Percentiles rank a stretch among this genome's conserved stretches.
Evolutionary conservation across 2,888 invertebrate species (phyloP).

Genomic region (Drosophila infuscata): DNA sequence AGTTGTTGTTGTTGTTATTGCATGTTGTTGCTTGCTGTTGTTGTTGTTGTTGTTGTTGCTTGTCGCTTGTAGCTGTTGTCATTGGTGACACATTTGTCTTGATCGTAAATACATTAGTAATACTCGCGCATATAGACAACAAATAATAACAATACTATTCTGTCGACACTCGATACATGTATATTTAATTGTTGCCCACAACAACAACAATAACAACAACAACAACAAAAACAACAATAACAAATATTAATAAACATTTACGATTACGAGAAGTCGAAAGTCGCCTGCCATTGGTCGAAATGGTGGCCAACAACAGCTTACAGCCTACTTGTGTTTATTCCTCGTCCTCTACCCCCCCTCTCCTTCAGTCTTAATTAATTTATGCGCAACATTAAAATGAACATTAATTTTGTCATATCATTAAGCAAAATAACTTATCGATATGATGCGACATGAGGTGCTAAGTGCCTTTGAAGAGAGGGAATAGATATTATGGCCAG

Average conservation of each 20-base stretch:
- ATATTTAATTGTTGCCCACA: slow-evolving; percentile 49
- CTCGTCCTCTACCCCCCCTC: neutral
- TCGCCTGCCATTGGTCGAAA: slow-evolving; percentile 24
- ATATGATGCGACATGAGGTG: slow-evolving; percentile 26
- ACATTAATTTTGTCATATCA: slow-evolving; percentile 59
- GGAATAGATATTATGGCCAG: no score
- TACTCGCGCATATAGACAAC: slow-evolving; percentile 40
- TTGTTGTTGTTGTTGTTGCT: slow-evolving; percentile 18
- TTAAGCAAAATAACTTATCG: slow-evolving; percentile 27
- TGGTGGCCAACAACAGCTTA: slow-evolving; percentile 1
- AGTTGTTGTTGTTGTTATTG: slow-evolving; percentile 3
- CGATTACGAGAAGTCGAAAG: slow-evolving; percentile 52
- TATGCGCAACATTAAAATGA: slow-evolving; percentile 72
- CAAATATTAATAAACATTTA: slow-evolving; percentile 73
- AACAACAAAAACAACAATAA: neutral
- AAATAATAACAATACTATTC: slow-evolving; percentile 15
- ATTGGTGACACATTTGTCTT: slow-evolving; percentile 74
- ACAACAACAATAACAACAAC: slow-evolving; percentile 16
- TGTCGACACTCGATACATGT: slow-evolving; percentile 30
- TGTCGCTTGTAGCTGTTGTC: slow-evolving; percentile 40
- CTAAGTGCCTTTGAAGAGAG: slow-evolving; percentile 5
- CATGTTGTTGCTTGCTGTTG: slow-evolving; percentile 7
- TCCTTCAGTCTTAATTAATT: slow-evolving; percentile 65
- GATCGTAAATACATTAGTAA: slow-evolving; percentile 76
- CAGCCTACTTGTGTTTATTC: slow-evolving; percentile 4